Evolutionary conservation across 23 tunicate genomes (phyloP).

Genomic region (Corella eumyota): DNA sequence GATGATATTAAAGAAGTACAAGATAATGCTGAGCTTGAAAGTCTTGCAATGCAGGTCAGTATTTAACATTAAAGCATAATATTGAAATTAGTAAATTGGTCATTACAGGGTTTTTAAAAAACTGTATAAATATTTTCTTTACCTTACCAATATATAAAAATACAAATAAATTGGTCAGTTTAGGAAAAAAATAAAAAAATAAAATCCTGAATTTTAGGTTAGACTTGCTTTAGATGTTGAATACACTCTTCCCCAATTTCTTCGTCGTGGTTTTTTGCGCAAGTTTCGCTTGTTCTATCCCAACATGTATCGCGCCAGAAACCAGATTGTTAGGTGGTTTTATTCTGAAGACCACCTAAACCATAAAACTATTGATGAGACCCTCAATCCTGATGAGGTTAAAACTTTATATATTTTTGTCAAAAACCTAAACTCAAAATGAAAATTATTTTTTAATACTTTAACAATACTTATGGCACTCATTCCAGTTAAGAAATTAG

Average conservation of each 20-base stretch:
- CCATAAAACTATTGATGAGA: constrained; percentile 31
- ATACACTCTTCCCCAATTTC: constrained; percentile 58
- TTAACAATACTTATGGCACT: too few relatives aligned
- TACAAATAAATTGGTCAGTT: too few relatives aligned
- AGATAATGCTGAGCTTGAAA: constrained; percentile 77
- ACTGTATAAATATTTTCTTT: too few relatives aligned
- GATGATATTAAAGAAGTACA: constrained; percentile 96
- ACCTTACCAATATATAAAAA: too few relatives aligned
- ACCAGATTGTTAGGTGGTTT: constrained; percentile 27
- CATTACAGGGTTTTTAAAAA: too few relatives aligned
- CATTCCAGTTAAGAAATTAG: too few relatives aligned
- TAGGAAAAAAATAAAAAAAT: too few relatives aligned
- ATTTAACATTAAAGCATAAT: too few relatives aligned
- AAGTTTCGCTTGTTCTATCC: constrained; percentile 34
- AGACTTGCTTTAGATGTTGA: constrained; percentile 79
- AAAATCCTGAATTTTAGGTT: too few relatives aligned
- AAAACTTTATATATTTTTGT: background rate
- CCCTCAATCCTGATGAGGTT: constrained; percentile 54
- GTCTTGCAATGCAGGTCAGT: constrained; percentile 86
- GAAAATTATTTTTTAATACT: background rate
- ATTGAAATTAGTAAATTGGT: too few relatives aligned
- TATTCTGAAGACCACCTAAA: constrained; percentile 34
- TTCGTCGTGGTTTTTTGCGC: constrained; percentile 38
- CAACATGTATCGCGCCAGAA: constrained; percentile 22
- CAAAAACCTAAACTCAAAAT: background rate